Evolutionary conservation across 2,113 vertebrate genomes (phyloP), one percentile per base, ranked within the genome.

Genomic region (Varanus komodoensis): DNA sequence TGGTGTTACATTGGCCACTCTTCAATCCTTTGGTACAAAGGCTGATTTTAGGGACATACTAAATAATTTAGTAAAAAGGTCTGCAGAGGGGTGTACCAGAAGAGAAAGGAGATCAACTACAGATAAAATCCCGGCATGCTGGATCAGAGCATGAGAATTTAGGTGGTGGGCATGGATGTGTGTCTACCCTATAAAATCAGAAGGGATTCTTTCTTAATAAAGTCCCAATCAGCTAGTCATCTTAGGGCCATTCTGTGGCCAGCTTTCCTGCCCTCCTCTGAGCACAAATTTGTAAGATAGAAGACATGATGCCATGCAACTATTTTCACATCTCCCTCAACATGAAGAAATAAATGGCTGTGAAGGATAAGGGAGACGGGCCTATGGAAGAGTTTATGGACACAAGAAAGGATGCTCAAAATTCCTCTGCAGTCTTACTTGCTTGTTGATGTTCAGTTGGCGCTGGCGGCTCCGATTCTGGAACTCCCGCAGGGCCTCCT

Each of bases 361-460:
- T 34, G 77, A 61, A 23, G 48, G 29, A 29, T 29, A 29, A 54
- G 68, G 48, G 44, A 11, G 44, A 11, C 25, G 61, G 54, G 52
- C 32, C 64, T 67, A 32, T 27, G 7, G 34, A 6, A 38, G 34
- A 25, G 27, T 15, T 74, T 80, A 14, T 19, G 15, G 7, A 69
- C 3, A 52, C 23, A 89, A 75, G n/a, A 25, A 11, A 57, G 17
- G 32, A 17, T 4, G 50, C 44, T 48, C 44, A 34, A 25, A 19
- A 8, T 34, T 57, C 52, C 54, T 67, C 34, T 4, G 29, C 25
- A 14, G n/a, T 9, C 90, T 88, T 34, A 91, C 90, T 48, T 68
- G 82, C 74, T 85, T 87, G 25, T 74, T 64, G 74, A 91, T 8
- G 8, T 73, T 69, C n/a, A 77, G 71, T 8, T 69, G 90, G n/a